phyloP scores from a whole-genome alignment of 2,888 invertebrate genomes.

The Diploptera punctata region DNA sequence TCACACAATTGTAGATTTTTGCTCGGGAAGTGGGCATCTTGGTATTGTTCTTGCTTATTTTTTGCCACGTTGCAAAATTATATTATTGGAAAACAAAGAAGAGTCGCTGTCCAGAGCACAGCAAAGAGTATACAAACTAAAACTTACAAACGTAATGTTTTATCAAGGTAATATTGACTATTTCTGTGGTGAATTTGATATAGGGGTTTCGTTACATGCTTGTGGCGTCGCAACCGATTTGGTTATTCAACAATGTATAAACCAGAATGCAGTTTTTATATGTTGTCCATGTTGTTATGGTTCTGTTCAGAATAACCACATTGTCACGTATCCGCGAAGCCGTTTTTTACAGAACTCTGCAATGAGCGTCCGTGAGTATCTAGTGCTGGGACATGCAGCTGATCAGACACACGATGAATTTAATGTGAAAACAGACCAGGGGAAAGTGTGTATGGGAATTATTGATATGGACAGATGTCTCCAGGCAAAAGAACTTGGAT shows the following conservation, averaged over 20 bases:
- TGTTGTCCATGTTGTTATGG: constrained; percentile 96
- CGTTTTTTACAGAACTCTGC: constrained; percentile 46
- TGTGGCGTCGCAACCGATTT: constrained; percentile 95
- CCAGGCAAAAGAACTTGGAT: constrained; percentile 77
- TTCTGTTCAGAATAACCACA: constrained; percentile 79
- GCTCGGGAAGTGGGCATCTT: constrained; percentile 92
- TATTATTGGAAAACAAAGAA: constrained; percentile 92
- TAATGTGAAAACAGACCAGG: constrained; percentile 74
- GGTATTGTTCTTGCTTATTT: constrained; percentile 85
- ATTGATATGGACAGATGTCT: constrained; percentile 86
- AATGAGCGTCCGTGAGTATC: constrained; percentile 65
- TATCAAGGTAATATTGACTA: constrained; percentile 91
- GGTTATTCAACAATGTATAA: constrained; percentile 83
- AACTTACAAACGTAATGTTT: constrained; percentile 75
- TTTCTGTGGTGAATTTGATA: constrained; percentile 79
- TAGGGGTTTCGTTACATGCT: constrained; percentile 91
- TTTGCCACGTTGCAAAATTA: constrained; percentile 77
- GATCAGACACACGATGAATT: constrained; percentile 85
- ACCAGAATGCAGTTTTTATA: constrained; percentile 80
- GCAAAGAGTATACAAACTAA: constrained; percentile 69
- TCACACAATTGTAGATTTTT: constrained; percentile 88
- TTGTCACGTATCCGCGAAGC: constrained; percentile 84
- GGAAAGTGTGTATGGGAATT: constrained; percentile 84
- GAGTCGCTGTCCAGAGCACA: constrained; percentile 80
- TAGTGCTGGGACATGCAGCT: constrained; percentile 86